A percentile compares a stretch with the other conserved stretches of the same genome.
These are phyloP conservation scores for Melanostoma mellinum DNA, from an alignment of 2,888 invertebrate genomes.

Conservation along the genomic window DNA sequence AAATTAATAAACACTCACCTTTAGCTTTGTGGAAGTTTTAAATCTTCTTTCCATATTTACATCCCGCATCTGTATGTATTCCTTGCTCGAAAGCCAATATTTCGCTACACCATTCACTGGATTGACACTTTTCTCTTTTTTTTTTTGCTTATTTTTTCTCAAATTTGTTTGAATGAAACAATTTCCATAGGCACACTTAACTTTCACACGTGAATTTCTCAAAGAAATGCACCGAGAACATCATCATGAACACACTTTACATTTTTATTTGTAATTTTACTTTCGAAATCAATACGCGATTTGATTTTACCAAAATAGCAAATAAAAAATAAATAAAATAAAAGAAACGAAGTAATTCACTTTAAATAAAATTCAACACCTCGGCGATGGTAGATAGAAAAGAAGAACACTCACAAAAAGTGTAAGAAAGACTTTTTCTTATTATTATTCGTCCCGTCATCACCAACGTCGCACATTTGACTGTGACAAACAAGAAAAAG, in stretches of 20 bases:
- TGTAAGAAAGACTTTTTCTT: conserved; percentile 79
- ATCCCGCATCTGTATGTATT: conserved; percentile 57
- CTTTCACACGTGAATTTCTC: conserved; percentile 69
- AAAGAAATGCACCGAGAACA: conserved; percentile 46
- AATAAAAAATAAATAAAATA: not conserved
- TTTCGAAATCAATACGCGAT: conserved; percentile 52
- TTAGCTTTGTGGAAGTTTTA: conserved; percentile 42
- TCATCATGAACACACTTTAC: conserved; percentile 48
- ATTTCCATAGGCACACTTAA: conserved; percentile 45
- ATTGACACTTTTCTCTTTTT: conserved; percentile 44
- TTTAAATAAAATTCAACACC: conserved; percentile 47
- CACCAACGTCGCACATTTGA: conserved; percentile 75
- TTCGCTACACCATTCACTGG: conserved; percentile 31
- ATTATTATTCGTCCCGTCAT: conserved; percentile 79
- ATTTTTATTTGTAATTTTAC: conserved; percentile 51
- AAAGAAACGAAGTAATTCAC: conserved; percentile 13
- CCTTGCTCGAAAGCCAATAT: conserved; percentile 31
- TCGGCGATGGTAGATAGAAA: conserved; percentile 5
- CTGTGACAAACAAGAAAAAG: conserved; percentile 76
- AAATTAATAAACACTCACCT: conserved; percentile 27
- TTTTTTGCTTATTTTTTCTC: not conserved
- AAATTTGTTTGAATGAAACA: conserved; percentile 37
- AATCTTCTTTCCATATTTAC: conserved; percentile 59
- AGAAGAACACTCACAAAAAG: conserved; percentile 42
- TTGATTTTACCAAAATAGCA: conserved; percentile 25